These are phyloP conservation scores for Xylocopa sonorina DNA, from an alignment of 1,140 invertebrate genomes.

Conservation along the genomic window DNA sequence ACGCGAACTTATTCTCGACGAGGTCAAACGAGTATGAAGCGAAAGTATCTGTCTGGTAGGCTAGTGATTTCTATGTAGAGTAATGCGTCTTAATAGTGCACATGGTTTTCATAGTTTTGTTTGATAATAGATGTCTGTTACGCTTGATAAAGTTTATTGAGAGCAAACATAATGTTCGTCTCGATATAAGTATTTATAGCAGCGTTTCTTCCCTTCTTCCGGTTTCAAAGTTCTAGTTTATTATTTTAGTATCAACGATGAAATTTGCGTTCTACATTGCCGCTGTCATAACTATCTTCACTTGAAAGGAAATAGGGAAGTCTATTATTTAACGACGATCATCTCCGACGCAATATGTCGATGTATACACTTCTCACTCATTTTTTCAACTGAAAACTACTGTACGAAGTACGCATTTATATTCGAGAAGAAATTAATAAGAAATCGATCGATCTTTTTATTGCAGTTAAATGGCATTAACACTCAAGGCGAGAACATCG, in stretches of 20 bases:
- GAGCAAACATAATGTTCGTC: not conserved
- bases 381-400: too few species aligned
- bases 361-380: too few species aligned
- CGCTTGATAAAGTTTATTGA: not conserved
- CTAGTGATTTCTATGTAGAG: not conserved
- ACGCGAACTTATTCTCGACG: not conserved
- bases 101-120: not conserved
- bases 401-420: too few species aligned
- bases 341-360: too few species aligned
- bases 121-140: not conserved
- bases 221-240: too few species aligned
- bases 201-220: too few species aligned
- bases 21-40: conserved; percentile 7
- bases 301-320: too few species aligned
- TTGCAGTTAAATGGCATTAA: conserved; percentile 92
- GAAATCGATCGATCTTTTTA: not conserved
- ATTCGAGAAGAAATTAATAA: not conserved
- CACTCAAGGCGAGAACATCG: conserved; percentile 96
- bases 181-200: not conserved
- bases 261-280: too few species aligned
- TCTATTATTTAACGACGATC: too few species aligned
- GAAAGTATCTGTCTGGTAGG: too few species aligned
- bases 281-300: not conserved
- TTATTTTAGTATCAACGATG: not conserved
- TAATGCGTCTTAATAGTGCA: not conserved